Conservation (phyloP, 2,797 vertebrate species). For the Lagodon rhomboides region DNA sequence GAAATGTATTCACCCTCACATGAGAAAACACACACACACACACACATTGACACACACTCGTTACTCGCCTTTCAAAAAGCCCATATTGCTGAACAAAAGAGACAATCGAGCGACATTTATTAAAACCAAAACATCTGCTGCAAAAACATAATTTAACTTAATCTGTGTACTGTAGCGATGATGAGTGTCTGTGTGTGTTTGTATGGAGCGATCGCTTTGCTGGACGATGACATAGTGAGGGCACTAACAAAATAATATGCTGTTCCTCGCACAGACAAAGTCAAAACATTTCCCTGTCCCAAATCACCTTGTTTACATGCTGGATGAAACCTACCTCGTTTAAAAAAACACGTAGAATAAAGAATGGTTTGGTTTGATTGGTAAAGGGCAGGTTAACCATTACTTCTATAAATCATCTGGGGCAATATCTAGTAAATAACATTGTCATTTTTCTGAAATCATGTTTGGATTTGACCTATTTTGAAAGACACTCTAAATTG, state of each 20-base stretch:
- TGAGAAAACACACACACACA: slow-evolving; percentile 9
- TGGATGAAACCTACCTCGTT: background rate
- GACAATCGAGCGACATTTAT: slow-evolving; percentile 18
- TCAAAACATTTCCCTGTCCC: background rate
- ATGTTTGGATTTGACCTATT: background rate
- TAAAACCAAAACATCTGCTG: slow-evolving; percentile 8
- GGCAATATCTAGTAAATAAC: background rate
- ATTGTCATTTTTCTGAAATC: background rate
- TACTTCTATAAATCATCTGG: background rate
- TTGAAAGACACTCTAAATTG: no score
- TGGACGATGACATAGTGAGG: background rate
- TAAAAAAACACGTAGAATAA: background rate
- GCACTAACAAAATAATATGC: background rate
- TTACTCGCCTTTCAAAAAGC: background rate
- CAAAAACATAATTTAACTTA: background rate
- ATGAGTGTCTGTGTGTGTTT: background rate
- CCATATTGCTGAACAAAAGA: slow-evolving; percentile 19
- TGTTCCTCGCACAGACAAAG: background rate
- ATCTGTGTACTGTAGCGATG: background rate
- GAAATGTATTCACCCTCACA: slow-evolving; percentile 59
- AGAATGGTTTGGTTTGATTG: background rate
- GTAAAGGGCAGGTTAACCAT: no score
- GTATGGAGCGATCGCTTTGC: background rate
- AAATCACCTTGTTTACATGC: background rate
- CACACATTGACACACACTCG: slow-evolving; percentile 5